Base-by-base conservation (phyloP, 2,888 invertebrate genomes). In the Mythimna loreyi region DNA sequence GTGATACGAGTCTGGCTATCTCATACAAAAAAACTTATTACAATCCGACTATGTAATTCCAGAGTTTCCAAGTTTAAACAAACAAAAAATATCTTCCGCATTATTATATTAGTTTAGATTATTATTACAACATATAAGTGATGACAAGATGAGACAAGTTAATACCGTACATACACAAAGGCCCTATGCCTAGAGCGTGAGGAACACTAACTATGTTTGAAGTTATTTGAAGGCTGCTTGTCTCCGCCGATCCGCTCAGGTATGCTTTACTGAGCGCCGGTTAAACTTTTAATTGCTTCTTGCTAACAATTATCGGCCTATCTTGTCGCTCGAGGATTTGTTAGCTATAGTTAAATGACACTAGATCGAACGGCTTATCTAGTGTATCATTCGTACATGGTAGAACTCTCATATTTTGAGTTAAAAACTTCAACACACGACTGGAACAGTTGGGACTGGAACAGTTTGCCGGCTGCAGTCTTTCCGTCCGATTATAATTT, bases 271-370 rank as follows among this genome's bases (percentile, higher is more conserved):
- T 66, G 68, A 77, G 64, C 64, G 72, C 59, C 71, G 72, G 62
- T 64, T 68, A 77, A 87, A 87, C 81, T 87, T 86, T 86, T 86
- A 86, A 87, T 87, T 87, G 78, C 85, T 83, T 81, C 80, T 84
- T 76, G 73, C 73, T 62, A 81, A 82, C 85, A 78, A 83, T 77
- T 82, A 78, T 79, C 74, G 43, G 61, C 75, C 72, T 75, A 74
- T 71, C 55, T 66, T 72, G 67, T 78, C 59, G 57, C 68, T 70
- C 8, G 23, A 28, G 33, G 62, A 66, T 66, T 70, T 66, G 40
- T 66, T 61, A 61, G 67, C 67, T 65, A 47, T 62, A 61, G 28
- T 56, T 61, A 49, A 49, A 53, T 62, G 45, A 16, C 28, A 33
- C 28, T n/a, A 8, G 8, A 19, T 0, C 2, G 3, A 13, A 65